These are phyloP conservation scores for Heliangelus exortis DNA, from an alignment of 2,797 vertebrate genomes.

Conservation along the genomic window DNA sequence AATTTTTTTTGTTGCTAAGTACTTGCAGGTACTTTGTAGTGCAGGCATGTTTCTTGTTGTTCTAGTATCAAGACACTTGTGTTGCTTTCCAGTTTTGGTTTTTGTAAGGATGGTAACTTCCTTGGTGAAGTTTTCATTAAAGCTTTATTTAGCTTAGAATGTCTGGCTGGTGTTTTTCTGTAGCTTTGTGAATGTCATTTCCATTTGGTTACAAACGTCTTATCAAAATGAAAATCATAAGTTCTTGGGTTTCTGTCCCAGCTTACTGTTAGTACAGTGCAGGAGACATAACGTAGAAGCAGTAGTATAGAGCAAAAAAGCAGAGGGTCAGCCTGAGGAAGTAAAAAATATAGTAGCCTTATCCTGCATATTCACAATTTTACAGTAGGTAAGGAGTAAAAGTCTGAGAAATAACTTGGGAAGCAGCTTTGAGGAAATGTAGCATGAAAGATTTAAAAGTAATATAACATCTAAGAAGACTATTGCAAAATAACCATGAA, in stretches of 20 bases:
- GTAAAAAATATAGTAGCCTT: not conserved
- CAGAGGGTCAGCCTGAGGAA: not conserved
- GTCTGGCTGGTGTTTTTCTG: conserved; percentile 2
- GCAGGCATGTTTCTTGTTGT: not conserved
- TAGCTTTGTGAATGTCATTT: not conserved
- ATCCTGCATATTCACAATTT: not conserved
- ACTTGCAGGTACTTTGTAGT: not conserved
- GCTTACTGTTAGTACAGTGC: not conserved
- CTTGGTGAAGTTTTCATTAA: conserved; percentile 2
- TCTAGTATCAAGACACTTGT: not conserved
- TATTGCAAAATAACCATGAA: not conserved
- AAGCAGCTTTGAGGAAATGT: not conserved
- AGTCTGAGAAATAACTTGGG: not conserved
- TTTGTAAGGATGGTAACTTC: conserved; percentile 1
- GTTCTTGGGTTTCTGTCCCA: not conserved
- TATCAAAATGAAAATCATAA: not conserved
- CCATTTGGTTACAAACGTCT: not conserved
- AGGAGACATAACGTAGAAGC: not conserved
- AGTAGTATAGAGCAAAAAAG: not conserved
- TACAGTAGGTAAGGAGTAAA: not conserved
- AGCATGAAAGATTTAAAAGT: not conserved
- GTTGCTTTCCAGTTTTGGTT: not conserved
- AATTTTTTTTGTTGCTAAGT: not conserved
- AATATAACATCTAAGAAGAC: not conserved
- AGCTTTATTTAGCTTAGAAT: conserved; percentile 35